phyloP scores from a whole-genome alignment of 2,888 invertebrate species.

The Apodemia hepburni region DNA sequence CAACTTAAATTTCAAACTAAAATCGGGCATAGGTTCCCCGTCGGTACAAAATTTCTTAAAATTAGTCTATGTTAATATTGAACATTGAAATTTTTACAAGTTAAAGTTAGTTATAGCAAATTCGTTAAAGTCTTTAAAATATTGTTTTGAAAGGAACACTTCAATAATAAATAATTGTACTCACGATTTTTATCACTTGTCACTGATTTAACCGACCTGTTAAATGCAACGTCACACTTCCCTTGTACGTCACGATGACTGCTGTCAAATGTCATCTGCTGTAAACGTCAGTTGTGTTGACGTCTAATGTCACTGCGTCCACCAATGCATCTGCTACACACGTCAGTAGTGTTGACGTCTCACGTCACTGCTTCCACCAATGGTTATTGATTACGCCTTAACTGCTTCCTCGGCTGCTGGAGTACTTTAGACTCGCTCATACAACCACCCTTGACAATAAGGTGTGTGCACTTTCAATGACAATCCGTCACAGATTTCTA shows the following conservation, averaged over 20 bases:
- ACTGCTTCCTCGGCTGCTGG: slow-evolving; percentile 11
- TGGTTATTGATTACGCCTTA: not conserved
- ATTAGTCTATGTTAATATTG: slow-evolving; percentile 7
- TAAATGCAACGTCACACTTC: not conserved
- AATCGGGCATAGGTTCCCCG: slow-evolving; percentile 8
- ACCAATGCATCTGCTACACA: not conserved
- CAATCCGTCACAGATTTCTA: slow-evolving; percentile 2
- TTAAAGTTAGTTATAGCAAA: not conserved
- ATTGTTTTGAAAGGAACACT: no score
- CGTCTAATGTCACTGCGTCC: not conserved
- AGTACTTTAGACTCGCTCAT: slow-evolving; percentile 18
- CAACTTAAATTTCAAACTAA: not conserved
- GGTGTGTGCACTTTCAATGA: slow-evolving; percentile 3
- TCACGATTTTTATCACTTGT: not conserved
- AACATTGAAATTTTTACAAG: slow-evolving; percentile 7
- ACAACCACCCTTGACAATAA: slow-evolving; percentile 7
- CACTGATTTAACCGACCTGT: not conserved
- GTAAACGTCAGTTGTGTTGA: no score
- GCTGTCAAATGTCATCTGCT: no score
- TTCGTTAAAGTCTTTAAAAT: not conserved
- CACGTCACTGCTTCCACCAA: slow-evolving; percentile 5
- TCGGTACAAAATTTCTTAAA: slow-evolving; percentile 8
- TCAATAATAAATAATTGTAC: not conserved
- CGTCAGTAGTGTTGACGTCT: not conserved
- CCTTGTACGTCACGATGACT: no score